phyloP scores from a whole-genome alignment of 2,888 invertebrate species.

The Sinohyriopsis cumingii region DNA sequence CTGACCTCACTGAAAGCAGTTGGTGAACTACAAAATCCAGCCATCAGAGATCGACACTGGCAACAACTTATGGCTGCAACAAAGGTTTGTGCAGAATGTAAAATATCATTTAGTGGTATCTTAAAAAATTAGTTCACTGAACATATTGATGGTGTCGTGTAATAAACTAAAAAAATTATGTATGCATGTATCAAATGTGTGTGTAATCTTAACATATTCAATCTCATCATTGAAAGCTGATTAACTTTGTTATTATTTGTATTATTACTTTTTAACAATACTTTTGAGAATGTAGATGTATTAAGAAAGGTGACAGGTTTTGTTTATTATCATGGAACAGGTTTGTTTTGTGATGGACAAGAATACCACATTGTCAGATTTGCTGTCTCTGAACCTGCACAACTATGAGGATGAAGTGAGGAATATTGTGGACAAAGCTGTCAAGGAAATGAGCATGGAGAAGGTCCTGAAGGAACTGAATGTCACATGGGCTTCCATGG shows the following conservation, averaged over 20 bases:
- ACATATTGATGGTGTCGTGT: neutral
- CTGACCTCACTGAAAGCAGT: constrained; percentile 94
- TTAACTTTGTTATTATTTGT: too few species aligned
- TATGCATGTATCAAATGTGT: neutral
- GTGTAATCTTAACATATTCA: neutral
- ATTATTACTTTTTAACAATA: too few species aligned
- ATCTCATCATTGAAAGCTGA: too few species aligned
- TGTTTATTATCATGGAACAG: constrained; percentile 72
- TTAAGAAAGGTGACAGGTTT: too few species aligned
- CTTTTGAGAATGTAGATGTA: too few species aligned
- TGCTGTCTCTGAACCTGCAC: constrained; percentile 92
- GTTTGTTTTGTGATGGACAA: constrained; percentile 94
- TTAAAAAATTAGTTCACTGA: too few species aligned
- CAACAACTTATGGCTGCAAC: constrained; percentile 95
- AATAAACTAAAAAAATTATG: neutral
- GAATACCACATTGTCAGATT: constrained; percentile 91
- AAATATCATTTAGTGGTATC: too few species aligned
- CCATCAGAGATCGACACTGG: constrained; percentile 97
- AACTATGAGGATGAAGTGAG: constrained; percentile 96
- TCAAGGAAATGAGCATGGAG: constrained; percentile 99
- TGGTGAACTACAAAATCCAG: constrained; percentile 94
- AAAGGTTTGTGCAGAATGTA: constrained; percentile 75
- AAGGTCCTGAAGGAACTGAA: constrained; percentile 91
- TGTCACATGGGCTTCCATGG: constrained; percentile 92
- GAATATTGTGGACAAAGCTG: constrained; percentile 96